Base-by-base conservation (phyloP, 2,797 vertebrate species). In the Philypnodon macrostomus region DNA sequence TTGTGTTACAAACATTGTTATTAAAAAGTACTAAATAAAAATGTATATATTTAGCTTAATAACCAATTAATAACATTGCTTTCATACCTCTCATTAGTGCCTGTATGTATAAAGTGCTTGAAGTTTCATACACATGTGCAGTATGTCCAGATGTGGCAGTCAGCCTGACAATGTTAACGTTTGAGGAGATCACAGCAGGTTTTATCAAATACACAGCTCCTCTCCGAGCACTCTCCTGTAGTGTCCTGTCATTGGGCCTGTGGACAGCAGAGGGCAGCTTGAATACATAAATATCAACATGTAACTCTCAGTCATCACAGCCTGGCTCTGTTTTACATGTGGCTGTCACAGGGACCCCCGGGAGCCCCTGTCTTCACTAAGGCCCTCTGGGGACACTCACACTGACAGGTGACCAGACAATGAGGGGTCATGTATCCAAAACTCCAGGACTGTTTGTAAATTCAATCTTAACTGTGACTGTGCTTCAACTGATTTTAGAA, bases 201-300 rank as follows among this genome's bases (percentile, higher is more conserved):
- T 19, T 29, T 39, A 46, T 27, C 3, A 53, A 48, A 36, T 11
- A 16, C 38, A 38, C 16, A 26, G 38, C 12, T 7, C 38, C 19
- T 23, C 18, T 47, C 55, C 26, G 36, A 9, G 26, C 11, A 33
- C 48, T 58, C 53, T 71, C 78, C 80, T 73, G 77, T 86, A 80
- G 45, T 32, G 52, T 61, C 68, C 56, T 91, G 90, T 86, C 81
- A 81, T 94, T 79, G 87, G 86, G 65, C 62, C 80, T 81, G 77
- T 74, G 79, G 86, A 92, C 95, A 94, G 94, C 91, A 95, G 95
- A 95, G 95, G 96, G 95, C 94, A 93, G 93, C 93, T 96, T 94
- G 85, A 94, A 95, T 95, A 92, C 92, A 94, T 90, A 89, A 87
- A 94, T 92, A 91, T 77, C 77, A 80, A 79, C 72, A 49, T 72